Evolutionary conservation across 2,888 invertebrate genomes (phyloP).

Genomic region (Cabera pusaria): DNA sequence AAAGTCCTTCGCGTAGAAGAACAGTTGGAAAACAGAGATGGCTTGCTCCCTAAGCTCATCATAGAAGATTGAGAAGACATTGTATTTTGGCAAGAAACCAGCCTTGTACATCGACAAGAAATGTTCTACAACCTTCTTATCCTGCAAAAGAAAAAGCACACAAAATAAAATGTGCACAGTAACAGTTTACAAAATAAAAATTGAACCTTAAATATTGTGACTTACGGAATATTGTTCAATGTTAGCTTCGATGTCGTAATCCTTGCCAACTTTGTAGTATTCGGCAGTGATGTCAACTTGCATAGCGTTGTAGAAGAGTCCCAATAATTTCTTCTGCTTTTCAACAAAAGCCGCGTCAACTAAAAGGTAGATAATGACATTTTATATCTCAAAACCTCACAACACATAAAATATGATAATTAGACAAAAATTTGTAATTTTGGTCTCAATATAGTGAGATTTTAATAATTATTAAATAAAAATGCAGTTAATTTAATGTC

Average conservation of each 20-base stretch:
- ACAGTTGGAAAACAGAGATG: conserved; percentile 79
- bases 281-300: conserved; percentile 57
- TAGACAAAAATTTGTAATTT: no score
- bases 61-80: conserved; percentile 78
- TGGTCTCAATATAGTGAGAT: no score
- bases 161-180: not conserved
- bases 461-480: no score
- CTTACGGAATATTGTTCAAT: conserved; percentile 62
- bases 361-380: no score
- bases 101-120: conserved; percentile 65
- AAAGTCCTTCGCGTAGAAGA: conserved; percentile 85
- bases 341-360: conserved; percentile 45
- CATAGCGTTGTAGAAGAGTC: conserved; percentile 68
- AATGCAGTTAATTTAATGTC: no score
- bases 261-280: conserved; percentile 59
- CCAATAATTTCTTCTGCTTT: conserved; percentile 67
- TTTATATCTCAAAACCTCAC: no score
- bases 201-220: conserved; percentile 8
- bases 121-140: conserved; percentile 67
- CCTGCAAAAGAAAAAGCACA: conserved; percentile 40
- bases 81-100: conserved; percentile 74
- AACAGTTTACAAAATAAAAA: not conserved
- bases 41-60: conserved; percentile 73
- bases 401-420: no score
- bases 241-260: conserved; percentile 61